These are phyloP conservation scores for Etheostoma nigrum DNA, from an alignment of 2,797 vertebrate species.

Conservation along the genomic window DNA sequence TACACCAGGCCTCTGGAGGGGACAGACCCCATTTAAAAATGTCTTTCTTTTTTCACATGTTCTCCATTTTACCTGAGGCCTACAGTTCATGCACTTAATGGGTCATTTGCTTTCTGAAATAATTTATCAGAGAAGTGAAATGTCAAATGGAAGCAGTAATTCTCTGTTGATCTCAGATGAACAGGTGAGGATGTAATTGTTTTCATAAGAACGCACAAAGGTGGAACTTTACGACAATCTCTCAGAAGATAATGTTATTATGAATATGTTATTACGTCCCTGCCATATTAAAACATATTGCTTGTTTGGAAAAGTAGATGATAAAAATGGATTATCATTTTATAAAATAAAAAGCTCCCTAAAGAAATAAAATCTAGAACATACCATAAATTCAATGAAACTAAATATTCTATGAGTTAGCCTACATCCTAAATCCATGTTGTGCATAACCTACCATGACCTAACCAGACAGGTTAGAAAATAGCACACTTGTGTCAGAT, in stretches of 20 bases:
- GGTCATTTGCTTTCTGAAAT: constrained; percentile 58
- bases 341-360: background rate
- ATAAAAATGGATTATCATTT: background rate
- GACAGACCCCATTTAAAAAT: constrained; percentile 41
- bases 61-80: constrained; percentile 30
- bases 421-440: background rate
- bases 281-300: background rate
- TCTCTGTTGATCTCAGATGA: constrained; percentile 14
- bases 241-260: constrained; percentile 20
- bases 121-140: constrained; percentile 40
- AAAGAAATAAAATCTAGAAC: background rate
- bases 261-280: background rate
- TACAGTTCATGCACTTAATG: constrained; percentile 47
- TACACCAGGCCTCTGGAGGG: constrained; percentile 32
- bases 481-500: background rate
- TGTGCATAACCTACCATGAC: background rate
- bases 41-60: constrained; percentile 15
- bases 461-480: background rate
- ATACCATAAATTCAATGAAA: background rate
- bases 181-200: constrained; percentile 46
- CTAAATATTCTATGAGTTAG: background rate
- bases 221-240: constrained; percentile 12
- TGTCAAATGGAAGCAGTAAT: constrained; percentile 48
- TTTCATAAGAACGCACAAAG: constrained; percentile 22
- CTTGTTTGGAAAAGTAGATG: constrained; percentile 1